phyloP scores from a whole-genome alignment of 2,113 vertebrate species.

The Acrocephalus arundinaceus region DNA sequence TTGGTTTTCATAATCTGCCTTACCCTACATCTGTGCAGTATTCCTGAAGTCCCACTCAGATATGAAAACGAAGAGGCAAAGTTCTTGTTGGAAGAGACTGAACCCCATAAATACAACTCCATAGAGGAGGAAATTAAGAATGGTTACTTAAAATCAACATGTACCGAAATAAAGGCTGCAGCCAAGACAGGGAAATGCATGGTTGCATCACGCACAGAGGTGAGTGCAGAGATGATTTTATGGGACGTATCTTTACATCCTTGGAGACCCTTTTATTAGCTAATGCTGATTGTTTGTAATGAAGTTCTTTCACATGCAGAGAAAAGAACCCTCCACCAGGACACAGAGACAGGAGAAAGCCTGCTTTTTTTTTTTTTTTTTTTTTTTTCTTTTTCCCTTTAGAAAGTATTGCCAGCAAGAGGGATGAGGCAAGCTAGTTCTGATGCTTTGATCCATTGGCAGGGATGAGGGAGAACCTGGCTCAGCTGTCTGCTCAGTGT shows the following conservation, averaged over 20 bases:
- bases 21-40: slow-evolving; percentile 87
- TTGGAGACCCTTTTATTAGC: background rate
- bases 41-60: slow-evolving; percentile 85
- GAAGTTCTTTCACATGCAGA: background rate
- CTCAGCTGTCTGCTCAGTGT: background rate
- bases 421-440: background rate
- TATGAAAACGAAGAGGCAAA: background rate
- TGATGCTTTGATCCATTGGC: background rate
- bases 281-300: background rate
- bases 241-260: rapidly evolving
- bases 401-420: background rate
- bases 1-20: slow-evolving; percentile 84
- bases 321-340: background rate
- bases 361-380: background rate
- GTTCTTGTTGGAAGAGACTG: slow-evolving; percentile 55
- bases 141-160: slow-evolving; percentile 33
- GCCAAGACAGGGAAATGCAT: slow-evolving; percentile 61
- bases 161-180: slow-evolving; percentile 62
- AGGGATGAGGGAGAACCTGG: background rate
- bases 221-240: slow-evolving; percentile 23
- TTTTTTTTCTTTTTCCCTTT: background rate
- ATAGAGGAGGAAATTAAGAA: slow-evolving; percentile 71
- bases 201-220: slow-evolving; percentile 69
- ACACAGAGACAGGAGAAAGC: background rate
- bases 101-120: slow-evolving; percentile 74